These are phyloP conservation scores for Nasonovia ribisnigri DNA, from an alignment of 2,888 invertebrate genomes.

Conservation along the genomic window DNA sequence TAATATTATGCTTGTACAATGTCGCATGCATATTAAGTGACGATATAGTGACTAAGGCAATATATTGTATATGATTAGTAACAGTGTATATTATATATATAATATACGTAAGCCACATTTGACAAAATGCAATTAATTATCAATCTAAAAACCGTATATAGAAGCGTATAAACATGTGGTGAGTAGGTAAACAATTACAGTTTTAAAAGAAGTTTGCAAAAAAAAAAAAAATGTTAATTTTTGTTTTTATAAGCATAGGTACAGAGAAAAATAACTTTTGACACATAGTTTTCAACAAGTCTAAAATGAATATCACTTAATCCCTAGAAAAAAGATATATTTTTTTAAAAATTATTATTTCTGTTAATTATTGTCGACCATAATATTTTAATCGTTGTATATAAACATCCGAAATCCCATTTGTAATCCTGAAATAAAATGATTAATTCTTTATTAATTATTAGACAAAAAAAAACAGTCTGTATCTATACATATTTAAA, in stretches of 20 bases:
- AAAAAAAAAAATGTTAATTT: constrained; percentile 36
- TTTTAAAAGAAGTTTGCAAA: constrained; percentile 41
- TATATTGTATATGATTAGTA: constrained; percentile 4
- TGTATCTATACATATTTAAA: background rate
- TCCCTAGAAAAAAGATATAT: constrained; percentile 39
- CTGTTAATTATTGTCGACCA: constrained; percentile 63
- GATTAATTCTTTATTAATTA: background rate
- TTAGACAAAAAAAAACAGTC: background rate
- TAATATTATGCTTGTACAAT: background rate
- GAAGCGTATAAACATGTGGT: constrained; percentile 19
- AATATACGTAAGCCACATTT: constrained; percentile 29
- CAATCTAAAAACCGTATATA: constrained; percentile 30
- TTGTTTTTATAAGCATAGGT: constrained; percentile 46
- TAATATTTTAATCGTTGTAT: constrained; percentile 36
- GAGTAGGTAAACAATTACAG: background rate
- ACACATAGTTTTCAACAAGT: constrained; percentile 63
- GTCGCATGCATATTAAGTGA: background rate
- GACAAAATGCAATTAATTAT: constrained; percentile 27
- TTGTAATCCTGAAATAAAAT: constrained; percentile 35
- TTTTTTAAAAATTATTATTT: constrained; percentile 53
- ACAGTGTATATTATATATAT: background rate
- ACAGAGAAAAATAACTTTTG: constrained; percentile 55
- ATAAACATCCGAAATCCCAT: background rate
- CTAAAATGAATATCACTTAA: constrained; percentile 60
- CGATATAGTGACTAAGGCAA: background rate